Evolutionary conservation across 2,888 invertebrate genomes (phyloP).

Genomic region (Lithophane socia): DNA sequence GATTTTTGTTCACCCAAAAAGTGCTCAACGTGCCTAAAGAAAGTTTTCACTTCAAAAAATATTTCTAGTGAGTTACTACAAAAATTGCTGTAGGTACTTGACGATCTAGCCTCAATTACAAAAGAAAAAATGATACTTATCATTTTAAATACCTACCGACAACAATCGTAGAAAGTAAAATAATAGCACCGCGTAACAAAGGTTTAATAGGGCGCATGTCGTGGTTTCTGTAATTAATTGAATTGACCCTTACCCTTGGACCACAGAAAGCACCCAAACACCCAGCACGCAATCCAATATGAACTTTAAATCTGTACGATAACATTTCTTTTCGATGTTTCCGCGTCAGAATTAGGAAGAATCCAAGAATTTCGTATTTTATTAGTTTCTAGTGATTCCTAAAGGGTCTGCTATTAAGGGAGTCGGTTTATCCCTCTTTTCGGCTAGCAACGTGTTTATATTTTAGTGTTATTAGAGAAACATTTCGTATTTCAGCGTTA

Average conservation of each 20-base stretch:
- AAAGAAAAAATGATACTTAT: constrained; percentile 64
- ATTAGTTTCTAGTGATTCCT: constrained; percentile 81
- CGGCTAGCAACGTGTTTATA: constrained; percentile 75
- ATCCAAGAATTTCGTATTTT: constrained; percentile 82
- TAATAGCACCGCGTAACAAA: constrained; percentile 80
- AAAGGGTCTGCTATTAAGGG: constrained; percentile 79
- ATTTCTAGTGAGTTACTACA: not conserved
- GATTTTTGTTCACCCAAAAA: too few relatives aligned
- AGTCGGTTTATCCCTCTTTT: constrained; percentile 75
- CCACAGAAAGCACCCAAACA: constrained; percentile 74
- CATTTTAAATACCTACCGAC: constrained; percentile 71
- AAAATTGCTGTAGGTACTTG: constrained; percentile 16
- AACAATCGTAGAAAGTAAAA: constrained; percentile 75
- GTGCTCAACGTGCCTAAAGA: too few relatives aligned
- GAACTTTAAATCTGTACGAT: constrained; percentile 71
- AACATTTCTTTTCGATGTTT: constrained; percentile 69
- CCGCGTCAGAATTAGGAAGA: constrained; percentile 72
- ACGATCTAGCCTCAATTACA: not conserved
- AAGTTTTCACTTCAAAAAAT: too few relatives aligned
- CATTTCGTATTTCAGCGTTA: constrained; percentile 65
- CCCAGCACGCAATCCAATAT: constrained; percentile 70
- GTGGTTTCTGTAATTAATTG: constrained; percentile 85
- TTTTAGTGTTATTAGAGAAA: constrained; percentile 69
- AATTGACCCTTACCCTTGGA: constrained; percentile 83
- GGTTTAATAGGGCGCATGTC: constrained; percentile 84